phyloP scores from a whole-genome alignment of 1,140 invertebrate genomes.

The Drosophila seguyi region DNA sequence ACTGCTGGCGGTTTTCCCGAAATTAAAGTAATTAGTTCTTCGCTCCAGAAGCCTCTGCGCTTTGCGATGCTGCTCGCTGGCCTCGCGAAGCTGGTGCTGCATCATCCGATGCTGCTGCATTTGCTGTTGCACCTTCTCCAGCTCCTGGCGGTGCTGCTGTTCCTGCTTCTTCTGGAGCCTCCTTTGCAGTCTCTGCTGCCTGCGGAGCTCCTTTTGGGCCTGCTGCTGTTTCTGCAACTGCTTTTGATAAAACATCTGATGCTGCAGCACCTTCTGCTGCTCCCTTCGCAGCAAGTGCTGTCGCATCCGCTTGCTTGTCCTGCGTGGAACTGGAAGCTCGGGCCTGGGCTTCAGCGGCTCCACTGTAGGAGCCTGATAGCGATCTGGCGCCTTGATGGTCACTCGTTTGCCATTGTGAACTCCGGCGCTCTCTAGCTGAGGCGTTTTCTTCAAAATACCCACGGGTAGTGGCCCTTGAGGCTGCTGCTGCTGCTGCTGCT shows the following conservation, averaged over 20 bases:
- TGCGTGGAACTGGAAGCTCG: conserved; percentile 7
- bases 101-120: neutral
- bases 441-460: conserved; percentile 29
- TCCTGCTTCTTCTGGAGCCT: neutral
- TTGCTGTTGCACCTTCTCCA: conserved; percentile 1
- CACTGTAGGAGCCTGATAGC: neutral
- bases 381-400: neutral
- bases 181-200: neutral
- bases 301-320: neutral
- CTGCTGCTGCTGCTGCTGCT: conserved; percentile 27
- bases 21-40: conserved; percentile 21
- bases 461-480: neutral
- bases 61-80: neutral
- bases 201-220: neutral
- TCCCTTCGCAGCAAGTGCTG: neutral
- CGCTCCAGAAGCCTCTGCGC: neutral
- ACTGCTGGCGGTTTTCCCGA: conserved; percentile 26
- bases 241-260: conserved; percentile 3
- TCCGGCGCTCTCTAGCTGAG: neutral
- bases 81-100: neutral
- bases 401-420: neutral
- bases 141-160: neutral
- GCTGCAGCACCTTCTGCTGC: conserved; percentile 8
- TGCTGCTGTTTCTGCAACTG: conserved; percentile 7
- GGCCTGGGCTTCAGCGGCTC: conserved; percentile 3